Evolutionary conservation across 2,113 vertebrate species (phyloP).

Genomic region (Sceloporus undulatus): DNA sequence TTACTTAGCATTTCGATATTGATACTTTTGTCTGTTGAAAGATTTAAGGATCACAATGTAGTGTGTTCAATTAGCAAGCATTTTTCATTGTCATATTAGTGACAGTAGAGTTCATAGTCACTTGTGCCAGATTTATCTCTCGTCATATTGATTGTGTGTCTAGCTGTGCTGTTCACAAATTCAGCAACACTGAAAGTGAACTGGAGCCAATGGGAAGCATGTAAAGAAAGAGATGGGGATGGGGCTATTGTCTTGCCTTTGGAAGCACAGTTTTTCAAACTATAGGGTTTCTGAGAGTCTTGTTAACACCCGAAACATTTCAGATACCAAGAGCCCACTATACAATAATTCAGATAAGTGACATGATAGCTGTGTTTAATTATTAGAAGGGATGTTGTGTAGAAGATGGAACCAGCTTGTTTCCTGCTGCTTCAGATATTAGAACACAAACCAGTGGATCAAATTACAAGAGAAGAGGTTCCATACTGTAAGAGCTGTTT

Average conservation of each 20-base stretch:
- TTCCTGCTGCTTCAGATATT: too few species aligned
- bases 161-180: constrained; percentile 60
- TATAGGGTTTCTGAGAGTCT: neutral
- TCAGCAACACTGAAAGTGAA: constrained; percentile 29
- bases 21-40: constrained; percentile 78
- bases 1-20: constrained; percentile 81
- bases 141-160: constrained; percentile 74
- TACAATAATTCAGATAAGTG: too few species aligned
- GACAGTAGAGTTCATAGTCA: constrained; percentile 77
- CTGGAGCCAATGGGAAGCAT: constrained; percentile 1
- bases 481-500: too few species aligned
- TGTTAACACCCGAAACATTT: neutral
- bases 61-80: constrained; percentile 74
- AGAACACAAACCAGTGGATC: too few species aligned
- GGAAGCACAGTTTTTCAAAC: neutral
- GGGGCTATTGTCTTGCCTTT: neutral
- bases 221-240: neutral
- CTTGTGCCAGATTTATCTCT: constrained; percentile 80
- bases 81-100: constrained; percentile 81
- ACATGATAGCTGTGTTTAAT: too few species aligned
- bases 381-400: too few species aligned
- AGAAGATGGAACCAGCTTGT: too few species aligned
- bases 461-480: too few species aligned
- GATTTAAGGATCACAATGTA: constrained; percentile 80
- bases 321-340: too few species aligned